These are phyloP conservation scores for Myathropa florea DNA, from an alignment of 2,888 invertebrate genomes.

Conservation along the genomic window DNA sequence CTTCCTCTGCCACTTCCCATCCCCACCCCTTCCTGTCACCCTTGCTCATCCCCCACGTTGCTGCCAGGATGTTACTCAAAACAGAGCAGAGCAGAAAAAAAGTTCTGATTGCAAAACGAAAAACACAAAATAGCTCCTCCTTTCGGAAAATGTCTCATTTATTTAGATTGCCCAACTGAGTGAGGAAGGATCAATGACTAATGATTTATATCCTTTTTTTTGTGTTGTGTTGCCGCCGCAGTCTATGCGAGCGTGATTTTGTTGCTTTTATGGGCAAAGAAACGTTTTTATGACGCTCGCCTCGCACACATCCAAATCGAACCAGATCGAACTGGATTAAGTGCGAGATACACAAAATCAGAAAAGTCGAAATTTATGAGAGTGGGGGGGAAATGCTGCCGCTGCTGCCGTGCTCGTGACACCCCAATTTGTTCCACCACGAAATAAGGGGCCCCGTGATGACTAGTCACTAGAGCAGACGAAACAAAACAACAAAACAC, in stretches of 20 bases:
- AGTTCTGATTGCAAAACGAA: background rate
- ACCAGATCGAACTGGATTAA: slow-evolving; percentile 37
- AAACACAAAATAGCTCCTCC: background rate
- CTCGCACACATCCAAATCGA: background rate
- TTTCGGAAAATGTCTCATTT: slow-evolving; percentile 17
- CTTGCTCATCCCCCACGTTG: background rate
- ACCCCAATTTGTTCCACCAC: slow-evolving; percentile 30
- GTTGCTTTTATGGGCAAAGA: slow-evolving; percentile 27
- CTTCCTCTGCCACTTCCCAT: background rate
- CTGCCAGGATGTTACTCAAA: background rate
- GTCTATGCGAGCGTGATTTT: slow-evolving; percentile 24
- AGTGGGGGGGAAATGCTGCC: background rate
- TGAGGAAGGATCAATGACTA: slow-evolving; percentile 30
- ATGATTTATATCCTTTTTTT: slow-evolving; percentile 44
- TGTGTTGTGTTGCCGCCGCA: too few relatives aligned
- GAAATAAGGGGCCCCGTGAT: background rate
- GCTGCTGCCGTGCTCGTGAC: slow-evolving; percentile 18
- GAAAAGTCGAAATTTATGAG: background rate
- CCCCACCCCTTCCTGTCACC: background rate
- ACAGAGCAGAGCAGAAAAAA: background rate
- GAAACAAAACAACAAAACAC: too few relatives aligned
- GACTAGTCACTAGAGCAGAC: background rate
- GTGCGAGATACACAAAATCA: background rate
- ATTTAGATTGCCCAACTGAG: background rate
- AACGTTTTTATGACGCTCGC: slow-evolving; percentile 24